Base-by-base conservation (phyloP, 2,797 vertebrate genomes). In the Sebastes steindachneri region DNA sequence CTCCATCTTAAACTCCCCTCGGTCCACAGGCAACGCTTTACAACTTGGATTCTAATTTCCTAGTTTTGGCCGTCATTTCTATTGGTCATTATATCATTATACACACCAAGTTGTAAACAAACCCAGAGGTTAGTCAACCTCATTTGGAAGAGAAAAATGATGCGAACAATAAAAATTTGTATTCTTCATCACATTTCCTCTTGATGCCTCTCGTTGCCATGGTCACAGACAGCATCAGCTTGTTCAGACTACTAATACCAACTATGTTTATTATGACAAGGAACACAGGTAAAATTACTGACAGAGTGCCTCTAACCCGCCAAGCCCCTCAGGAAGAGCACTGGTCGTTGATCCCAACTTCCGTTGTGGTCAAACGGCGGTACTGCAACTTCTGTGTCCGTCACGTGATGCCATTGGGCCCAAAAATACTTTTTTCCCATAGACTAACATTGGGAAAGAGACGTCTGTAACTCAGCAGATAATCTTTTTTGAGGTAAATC, bases 361-460 rank as follows among this genome's bases (percentile, higher is more conserved):
- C 0, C 12, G 2, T 41, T 0, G 37, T 10, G 37, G 12, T 41
- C 37, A 41, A 41, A 14, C 12, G 37, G 12, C 37, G 0, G 12
- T 41, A 14, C 37, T 14, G 37, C 37, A 41, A 41, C 37, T 41
- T 41, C 37, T 0, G 37, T 41, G 37, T 41, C 37, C 12, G 12
- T 41, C 37, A 41, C 12, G 37, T 41, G 37, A 41, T 14, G 37
- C 12, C 37, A 3, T 41, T 14, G 37, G 37, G 37, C 37, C 2
- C 12, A 37, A 37, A 37, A 37, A 37, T 0, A 37, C 35, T 35
- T 37, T 37, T 31, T 14, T 3, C 35, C 37, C 37, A 10, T 41
- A 41, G 0, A 14, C 0, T 14, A 0, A 37, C 37, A 41, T 0
- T 41, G 35, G 35, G 35, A 37, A 37, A 37, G 2, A 37, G 35